These are phyloP conservation scores for Chroicocephalus ridibundus DNA, from an alignment of 2,113 vertebrate genomes.

Conservation along the genomic window DNA sequence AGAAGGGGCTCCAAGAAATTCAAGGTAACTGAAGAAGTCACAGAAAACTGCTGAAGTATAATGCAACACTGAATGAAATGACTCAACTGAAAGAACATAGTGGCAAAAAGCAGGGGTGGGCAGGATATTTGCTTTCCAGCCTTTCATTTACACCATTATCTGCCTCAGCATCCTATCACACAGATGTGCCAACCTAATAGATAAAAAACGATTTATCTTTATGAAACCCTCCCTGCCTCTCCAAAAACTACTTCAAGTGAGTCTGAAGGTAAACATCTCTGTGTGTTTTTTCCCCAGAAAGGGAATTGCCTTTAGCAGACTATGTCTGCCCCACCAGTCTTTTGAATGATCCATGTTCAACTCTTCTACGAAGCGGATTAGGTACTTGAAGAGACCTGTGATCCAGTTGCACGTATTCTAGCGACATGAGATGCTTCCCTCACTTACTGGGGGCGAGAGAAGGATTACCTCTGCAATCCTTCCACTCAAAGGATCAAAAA, in stretches of 20 bases:
- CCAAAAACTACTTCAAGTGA: neutral
- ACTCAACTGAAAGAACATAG: neutral
- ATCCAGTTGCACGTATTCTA: neutral
- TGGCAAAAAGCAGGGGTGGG: neutral
- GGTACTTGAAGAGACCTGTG: neutral
- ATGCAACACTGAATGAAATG: neutral
- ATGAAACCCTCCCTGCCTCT: neutral
- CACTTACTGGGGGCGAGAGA: neutral
- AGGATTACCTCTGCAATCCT: neutral
- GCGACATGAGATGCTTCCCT: neutral
- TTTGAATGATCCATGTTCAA: neutral
- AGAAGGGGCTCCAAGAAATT: neutral
- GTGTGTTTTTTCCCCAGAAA: neutral
- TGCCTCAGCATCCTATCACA: neutral
- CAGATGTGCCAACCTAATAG: neutral
- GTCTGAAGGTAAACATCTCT: neutral
- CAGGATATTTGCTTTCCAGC: neutral
- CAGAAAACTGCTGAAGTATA: neutral
- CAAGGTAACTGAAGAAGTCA: neutral
- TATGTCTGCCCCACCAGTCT: neutral
- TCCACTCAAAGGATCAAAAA: neutral
- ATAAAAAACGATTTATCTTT: neutral
- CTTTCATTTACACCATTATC: neutral
- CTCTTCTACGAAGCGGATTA: neutral
- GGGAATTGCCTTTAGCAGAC: neutral